phyloP scores from a whole-genome alignment of 2,797 vertebrate genomes.

The Sebastes taczanowskii region DNA sequence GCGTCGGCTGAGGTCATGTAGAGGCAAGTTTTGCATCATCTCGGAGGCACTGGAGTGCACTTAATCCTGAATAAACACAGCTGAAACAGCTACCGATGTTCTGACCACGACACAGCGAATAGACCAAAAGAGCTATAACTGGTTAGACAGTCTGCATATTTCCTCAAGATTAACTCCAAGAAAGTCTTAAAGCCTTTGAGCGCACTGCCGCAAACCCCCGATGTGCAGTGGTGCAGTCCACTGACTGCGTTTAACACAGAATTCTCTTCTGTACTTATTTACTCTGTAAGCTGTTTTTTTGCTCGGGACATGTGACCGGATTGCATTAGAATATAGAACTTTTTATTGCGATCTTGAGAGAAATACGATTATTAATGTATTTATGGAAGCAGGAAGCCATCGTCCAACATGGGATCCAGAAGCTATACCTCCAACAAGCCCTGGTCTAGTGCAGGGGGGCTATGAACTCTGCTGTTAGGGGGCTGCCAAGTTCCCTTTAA shows the following conservation, averaged over 20 bases:
- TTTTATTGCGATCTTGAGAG: not conserved
- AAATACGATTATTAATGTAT: not conserved
- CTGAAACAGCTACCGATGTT: constrained; percentile 4
- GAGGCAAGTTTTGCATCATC: constrained; percentile 32
- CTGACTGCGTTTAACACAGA: not conserved
- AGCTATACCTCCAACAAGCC: constrained; percentile 11
- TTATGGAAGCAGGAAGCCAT: not conserved
- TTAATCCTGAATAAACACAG: not conserved
- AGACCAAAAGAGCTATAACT: constrained; percentile 12
- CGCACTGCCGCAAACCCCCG: constrained; percentile 17
- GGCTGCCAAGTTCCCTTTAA: constrained; percentile 79
- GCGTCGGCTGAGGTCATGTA: not conserved
- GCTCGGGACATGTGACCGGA: not conserved
- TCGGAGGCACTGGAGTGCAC: constrained; percentile 1
- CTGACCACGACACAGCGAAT: not conserved
- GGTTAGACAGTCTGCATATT: constrained; percentile 6
- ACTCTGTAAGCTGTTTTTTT: not conserved
- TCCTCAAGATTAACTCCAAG: not conserved
- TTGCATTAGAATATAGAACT: not conserved
- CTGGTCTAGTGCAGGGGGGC: constrained; percentile 18
- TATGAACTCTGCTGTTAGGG: constrained; percentile 57
- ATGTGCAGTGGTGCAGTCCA: constrained; percentile 9
- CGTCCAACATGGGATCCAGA: constrained; percentile 13
- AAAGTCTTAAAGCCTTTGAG: constrained; percentile 6
- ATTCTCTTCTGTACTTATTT: not conserved